A percentile compares a stretch with the other conserved stretches of the same genome.
Evolutionary conservation across 2,888 invertebrate species (phyloP).

Genomic region (Dexiosoma caninum): DNA sequence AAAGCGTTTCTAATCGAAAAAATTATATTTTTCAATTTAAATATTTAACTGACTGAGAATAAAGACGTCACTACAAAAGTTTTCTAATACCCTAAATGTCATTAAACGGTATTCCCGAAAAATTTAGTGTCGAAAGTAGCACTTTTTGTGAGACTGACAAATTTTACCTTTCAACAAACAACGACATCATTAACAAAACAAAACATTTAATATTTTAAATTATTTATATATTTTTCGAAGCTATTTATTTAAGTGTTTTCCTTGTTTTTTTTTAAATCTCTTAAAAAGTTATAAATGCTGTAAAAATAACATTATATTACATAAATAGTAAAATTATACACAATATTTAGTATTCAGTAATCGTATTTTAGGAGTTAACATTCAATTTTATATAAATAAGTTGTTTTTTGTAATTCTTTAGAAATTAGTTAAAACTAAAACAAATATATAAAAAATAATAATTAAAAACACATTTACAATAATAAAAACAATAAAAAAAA

Average conservation of each 20-base stretch:
- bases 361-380: slow-evolving; percentile 9
- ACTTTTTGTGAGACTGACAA: no score
- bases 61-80: no score
- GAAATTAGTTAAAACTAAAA: slow-evolving; percentile 47
- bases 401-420: not conserved
- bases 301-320: slow-evolving; percentile 41
- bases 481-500: slow-evolving; percentile 49
- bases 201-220: slow-evolving; percentile 20
- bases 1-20: no score
- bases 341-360: slow-evolving; percentile 23
- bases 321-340: slow-evolving; percentile 46
- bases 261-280: slow-evolving; percentile 27
- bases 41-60: no score
- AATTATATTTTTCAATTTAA: no score
- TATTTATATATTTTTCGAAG: slow-evolving; percentile 57
- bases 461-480: slow-evolving; percentile 17
- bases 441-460: slow-evolving; percentile 28
- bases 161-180: no score
- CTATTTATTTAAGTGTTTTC: slow-evolving; percentile 16
- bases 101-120: no score
- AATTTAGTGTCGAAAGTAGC: no score
- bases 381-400: slow-evolving; percentile 35
- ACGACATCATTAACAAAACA: no score
- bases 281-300: slow-evolving; percentile 36
- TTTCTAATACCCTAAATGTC: no score